phyloP scores from a whole-genome alignment of 2,113 vertebrate genomes.

The Stegastes partitus region DNA sequence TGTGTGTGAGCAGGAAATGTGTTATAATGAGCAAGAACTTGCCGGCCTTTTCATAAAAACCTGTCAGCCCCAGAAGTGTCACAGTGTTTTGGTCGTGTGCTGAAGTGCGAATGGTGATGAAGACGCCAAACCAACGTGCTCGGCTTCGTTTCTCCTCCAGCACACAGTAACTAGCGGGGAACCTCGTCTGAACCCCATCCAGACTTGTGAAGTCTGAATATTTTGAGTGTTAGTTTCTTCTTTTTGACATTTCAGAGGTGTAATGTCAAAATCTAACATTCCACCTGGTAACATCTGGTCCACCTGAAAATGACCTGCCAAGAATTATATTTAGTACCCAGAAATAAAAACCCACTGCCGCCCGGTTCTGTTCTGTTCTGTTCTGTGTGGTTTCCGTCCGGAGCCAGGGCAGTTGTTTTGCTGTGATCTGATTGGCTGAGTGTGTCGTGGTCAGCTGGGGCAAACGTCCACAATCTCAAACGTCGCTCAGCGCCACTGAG shows the following conservation, averaged over 20 bases:
- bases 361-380: too few species aligned
- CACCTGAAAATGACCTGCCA: conserved; percentile 2
- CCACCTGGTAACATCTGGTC: conserved; percentile 43
- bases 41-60: conserved; percentile 34
- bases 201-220: conserved; percentile 1
- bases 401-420: too few species aligned
- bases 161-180: not conserved
- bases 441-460: not conserved
- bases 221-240: conserved; percentile 8
- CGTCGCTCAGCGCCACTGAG: not conserved
- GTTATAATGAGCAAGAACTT: conserved; percentile 58
- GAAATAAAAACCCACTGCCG: conserved; percentile 23
- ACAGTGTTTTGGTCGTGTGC: conserved; percentile 18
- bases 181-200: not conserved
- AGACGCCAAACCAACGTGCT: conserved; percentile 12
- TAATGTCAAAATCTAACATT: conserved; percentile 2
- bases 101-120: conserved; percentile 39
- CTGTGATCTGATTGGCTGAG: not conserved
- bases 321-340: conserved; percentile 15
- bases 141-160: conserved; percentile 1
- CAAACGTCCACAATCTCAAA: conserved; percentile 4
- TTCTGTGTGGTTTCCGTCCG: too few species aligned
- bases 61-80: not conserved
- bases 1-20: conserved; percentile 63
- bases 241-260: not conserved